Evolutionary conservation across 2,797 vertebrate species (phyloP), one percentile per base, ranked within the genome.

Genomic region (Myotis vivesi): DNA sequence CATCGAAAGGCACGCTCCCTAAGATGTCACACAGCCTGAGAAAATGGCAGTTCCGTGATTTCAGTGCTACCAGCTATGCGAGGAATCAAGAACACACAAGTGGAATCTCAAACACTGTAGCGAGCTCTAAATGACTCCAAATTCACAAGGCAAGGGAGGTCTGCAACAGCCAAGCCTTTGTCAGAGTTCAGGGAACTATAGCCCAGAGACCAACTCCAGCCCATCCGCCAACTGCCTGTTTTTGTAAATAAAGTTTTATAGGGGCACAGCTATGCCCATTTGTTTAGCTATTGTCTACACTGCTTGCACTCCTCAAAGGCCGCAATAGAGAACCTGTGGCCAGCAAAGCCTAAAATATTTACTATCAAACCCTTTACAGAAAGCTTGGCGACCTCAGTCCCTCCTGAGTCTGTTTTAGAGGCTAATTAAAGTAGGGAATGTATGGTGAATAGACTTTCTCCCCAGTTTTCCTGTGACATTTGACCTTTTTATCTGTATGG

Each of bases 191-290:
- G 49, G 33, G 66, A 94, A 76, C 53, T 36, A 55, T 13, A 57
- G 73, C 44, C 68, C 33, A 38, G 17, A 15, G 46, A 75, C 41
- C 77, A 76, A 95, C 86, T 49, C 25, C 19, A 89, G 71, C 46
- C 75, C 9, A 38, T 22, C 59, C 38, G 46, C 33, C 36, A n/a
- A 72, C 44, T 41, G 44, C 36, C 51, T 87, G 46, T 66, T 88
- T 75, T 92, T 81, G 46, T 80, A 89, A 95, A 92, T 87, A 69
- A 88, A 93, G 69, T 83, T 95, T 90, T 55, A 83, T 13, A 83
- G 51, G 38, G 51, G 4, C 75, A 79, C 30, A 49, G n/a, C 28
- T 71, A 68, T 2, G 11, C 71, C 66, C 7, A 16, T 75, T 79
- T 90, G 91, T 87, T 90, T 77, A 73, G 20, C 7, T 55, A 16